These are phyloP conservation scores for Ectobius pallidus DNA, from an alignment of 2,888 invertebrate species.

Conservation along the genomic window DNA sequence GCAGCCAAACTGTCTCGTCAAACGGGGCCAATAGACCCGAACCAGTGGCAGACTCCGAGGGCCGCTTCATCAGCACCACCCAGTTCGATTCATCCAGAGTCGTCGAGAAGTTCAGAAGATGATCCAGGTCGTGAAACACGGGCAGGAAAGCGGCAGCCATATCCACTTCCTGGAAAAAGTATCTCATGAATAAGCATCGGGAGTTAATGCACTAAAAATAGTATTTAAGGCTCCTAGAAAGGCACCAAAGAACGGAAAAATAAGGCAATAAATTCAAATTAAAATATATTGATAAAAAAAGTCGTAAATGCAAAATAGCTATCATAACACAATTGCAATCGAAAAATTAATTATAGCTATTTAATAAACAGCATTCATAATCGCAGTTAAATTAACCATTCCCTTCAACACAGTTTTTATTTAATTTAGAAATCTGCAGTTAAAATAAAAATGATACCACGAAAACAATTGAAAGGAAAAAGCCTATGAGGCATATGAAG, in stretches of 20 bases:
- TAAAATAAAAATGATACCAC: too few relatives aligned
- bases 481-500: too few relatives aligned
- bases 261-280: neutral
- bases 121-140: constrained; percentile 62
- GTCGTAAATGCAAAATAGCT: too few relatives aligned
- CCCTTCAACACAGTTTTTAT: too few relatives aligned
- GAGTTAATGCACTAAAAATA: neutral
- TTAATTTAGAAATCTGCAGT: too few relatives aligned
- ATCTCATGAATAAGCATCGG: neutral
- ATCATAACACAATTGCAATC: too few relatives aligned
- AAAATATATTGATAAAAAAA: too few relatives aligned
- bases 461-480: too few relatives aligned
- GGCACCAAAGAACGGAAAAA: neutral
- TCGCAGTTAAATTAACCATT: too few relatives aligned
- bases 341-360: neutral
- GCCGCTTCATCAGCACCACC: constrained; percentile 81
- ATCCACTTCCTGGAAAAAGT: constrained; percentile 68
- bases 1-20: constrained; percentile 66
- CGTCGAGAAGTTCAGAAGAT: constrained; percentile 65
- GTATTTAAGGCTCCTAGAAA: neutral
- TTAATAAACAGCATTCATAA: neutral
- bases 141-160: constrained; percentile 81
- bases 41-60: constrained; percentile 80
- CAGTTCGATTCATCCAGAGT: constrained; percentile 76
- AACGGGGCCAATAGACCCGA: constrained; percentile 85